Base-by-base conservation (phyloP, 2,797 vertebrate species). In the Cercopithecus mitis region DNA sequence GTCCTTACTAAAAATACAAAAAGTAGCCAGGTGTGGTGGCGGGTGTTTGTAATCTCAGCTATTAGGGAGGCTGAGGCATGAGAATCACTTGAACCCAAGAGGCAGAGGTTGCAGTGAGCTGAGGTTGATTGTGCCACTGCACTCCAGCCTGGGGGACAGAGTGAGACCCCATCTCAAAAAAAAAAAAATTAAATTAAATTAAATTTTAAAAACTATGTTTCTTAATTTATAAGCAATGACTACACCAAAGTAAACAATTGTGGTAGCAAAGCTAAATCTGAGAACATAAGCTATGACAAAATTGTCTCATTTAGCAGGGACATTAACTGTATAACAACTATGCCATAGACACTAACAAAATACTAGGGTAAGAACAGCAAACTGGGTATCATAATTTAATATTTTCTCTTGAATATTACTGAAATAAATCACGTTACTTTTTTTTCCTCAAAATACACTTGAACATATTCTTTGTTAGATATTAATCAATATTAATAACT, bases 401-500 rank as follows among this genome's bases (percentile, higher is more conserved):
- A 64, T 87, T 91, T 89, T 50, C 12, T 80, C 25, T 82, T 84
- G 50, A 55, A 7, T 57, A 41, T n/a, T 83, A 79, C 4, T 88
- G 39, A 30, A 86, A 73, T 67, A 86, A 45, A 61, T 24, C 25
- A 5, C 55, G 24, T 86, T 61, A 25, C 0, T 58, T 92, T 73
- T 82, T 92, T 58, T 22, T 5, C 0, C 11, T 88, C 13, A 75
- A 83, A 90, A 85, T 41, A 24, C 4, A 83, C 2, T 57, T 84
- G 43, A 92, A 52, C 36, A 43, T 73, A 70, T 22, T n/a, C n/a
- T 82, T 47, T 76, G 84, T 88, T 82, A 24, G 25, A 7, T 92
- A 19, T 73, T 55, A 30, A 11, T 80, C 11, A 57, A 15, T 61
- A 70, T 11, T 39, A 61, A 36, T 9, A 75, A 57, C 25, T 24